A percentile compares a stretch with the other conserved stretches of the same genome.
Evolutionary conservation across 2,888 invertebrate species (phyloP).

Genomic region (Bembecia ichneumoniformis): DNA sequence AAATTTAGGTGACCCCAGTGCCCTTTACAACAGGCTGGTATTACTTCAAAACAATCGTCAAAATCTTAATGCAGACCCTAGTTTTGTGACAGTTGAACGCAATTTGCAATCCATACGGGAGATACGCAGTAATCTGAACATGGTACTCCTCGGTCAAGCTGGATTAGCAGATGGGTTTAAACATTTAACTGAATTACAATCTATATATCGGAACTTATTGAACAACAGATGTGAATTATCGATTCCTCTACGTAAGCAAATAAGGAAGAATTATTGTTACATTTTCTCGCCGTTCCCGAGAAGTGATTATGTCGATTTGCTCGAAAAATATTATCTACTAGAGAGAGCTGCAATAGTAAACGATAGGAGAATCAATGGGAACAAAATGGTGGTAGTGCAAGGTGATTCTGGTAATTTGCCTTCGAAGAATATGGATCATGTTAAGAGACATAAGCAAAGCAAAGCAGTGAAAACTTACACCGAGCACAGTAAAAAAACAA

Average conservation of each 20-base stretch:
- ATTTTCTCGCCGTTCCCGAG: constrained; percentile 64
- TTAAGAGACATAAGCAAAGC: background rate
- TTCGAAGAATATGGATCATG: background rate
- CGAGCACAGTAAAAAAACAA: too few relatives aligned
- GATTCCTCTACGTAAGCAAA: constrained; percentile 50
- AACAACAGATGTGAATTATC: constrained; percentile 38
- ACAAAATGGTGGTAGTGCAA: background rate
- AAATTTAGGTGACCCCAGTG: constrained; percentile 65
- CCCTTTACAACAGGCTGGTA: constrained; percentile 51
- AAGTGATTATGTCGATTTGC: constrained; percentile 46
- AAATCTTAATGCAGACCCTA: constrained; percentile 43
- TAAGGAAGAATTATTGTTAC: constrained; percentile 61
- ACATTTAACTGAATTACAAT: constrained; percentile 54
- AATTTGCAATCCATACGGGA: constrained; percentile 52
- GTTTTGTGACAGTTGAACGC: constrained; percentile 34
- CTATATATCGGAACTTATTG: constrained; percentile 40
- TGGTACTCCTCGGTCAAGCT: constrained; percentile 73
- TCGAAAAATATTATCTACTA: constrained; percentile 33
- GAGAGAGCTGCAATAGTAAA: constrained; percentile 12
- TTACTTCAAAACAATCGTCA: constrained; percentile 49
- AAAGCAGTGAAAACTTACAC: background rate
- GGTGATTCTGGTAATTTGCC: background rate
- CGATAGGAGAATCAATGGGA: constrained; percentile 14
- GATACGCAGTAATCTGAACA: constrained; percentile 64
- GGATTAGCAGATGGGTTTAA: constrained; percentile 65